phyloP scores from a whole-genome alignment of 2,797 vertebrate species.

The Periophthalmus magnuspinnatus region DNA sequence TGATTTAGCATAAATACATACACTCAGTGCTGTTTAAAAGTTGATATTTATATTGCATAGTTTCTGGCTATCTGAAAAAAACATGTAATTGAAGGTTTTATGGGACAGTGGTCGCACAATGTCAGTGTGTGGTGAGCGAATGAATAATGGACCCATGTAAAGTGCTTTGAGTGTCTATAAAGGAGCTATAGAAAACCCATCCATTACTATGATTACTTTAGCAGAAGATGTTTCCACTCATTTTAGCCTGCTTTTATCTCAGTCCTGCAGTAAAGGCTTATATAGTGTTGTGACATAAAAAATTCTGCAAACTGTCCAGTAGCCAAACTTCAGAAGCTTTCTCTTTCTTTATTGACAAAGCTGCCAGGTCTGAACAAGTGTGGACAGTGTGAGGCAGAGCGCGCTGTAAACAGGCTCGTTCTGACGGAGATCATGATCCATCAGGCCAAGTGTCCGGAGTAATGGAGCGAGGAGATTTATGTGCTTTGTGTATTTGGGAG shows the following conservation, averaged over 20 bases:
- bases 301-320: conserved; percentile 38
- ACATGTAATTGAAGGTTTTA: background rate
- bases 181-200: background rate
- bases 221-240: background rate
- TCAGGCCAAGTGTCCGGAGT: conserved; percentile 60
- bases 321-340: conserved; percentile 40
- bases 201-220: background rate
- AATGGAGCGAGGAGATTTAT: conserved; percentile 65
- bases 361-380: conserved; percentile 49
- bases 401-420: conserved; percentile 55
- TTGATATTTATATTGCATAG: too few relatives aligned
- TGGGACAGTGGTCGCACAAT: background rate
- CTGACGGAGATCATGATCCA: conserved; percentile 63
- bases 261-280: background rate
- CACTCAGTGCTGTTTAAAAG: too few relatives aligned
- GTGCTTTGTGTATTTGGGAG: conserved; percentile 62
- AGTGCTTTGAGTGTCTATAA: conserved; percentile 8
- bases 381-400: conserved; percentile 35
- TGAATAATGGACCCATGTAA: background rate
- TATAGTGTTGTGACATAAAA: background rate
- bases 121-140: background rate
- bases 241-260: conserved; percentile 1
- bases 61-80: background rate
- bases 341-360: conserved; percentile 38
- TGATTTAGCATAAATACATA: too few relatives aligned